Evolutionary conservation across 2,113 vertebrate genomes (phyloP), one percentile per base, ranked within the genome.

Genomic region (Argyrosomus japonicus): DNA sequence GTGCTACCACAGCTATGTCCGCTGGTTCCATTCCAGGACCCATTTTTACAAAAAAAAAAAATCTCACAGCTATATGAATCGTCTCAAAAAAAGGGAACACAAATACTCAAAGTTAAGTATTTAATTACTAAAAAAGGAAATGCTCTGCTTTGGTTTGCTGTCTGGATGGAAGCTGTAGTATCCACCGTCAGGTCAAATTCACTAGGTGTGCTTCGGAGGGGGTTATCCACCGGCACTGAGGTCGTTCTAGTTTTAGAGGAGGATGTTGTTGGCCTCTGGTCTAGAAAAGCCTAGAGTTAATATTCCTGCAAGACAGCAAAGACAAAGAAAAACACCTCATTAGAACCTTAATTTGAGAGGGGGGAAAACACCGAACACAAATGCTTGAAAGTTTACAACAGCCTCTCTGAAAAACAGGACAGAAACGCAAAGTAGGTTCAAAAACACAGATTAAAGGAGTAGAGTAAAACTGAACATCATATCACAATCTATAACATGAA

Each of bases 271-370:
- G 96, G 94, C 93, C 95, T 96, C 89, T 91, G 88, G 95, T 97
- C 95, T 96, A 96, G 94, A 95, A 96, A 96, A 95, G 94, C 94
- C 96, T 97, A 97, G 93, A 96, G 95, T 96, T 91, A 96, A 92
- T 92, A 96, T 96, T 97, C 97, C 98, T 99, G 97, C 95, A 99
- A 99, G 96, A 97, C 96, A 98, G 96, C 96, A 98, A 97, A 97
- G 94, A 98, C 95, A 97, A 96, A 94, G 95, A 96, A 93, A 95
- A 89, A 91, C 84, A 91, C 58, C 77, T 91, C 69, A 93, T 94
- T 94, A 95, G 90, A 86, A 60, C 64, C 43, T 72, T 84, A 4
- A 65, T 84, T 78, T 60, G 19, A 79, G 3, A 56, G 12, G 45
- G 12, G 45, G 40, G 13, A 74, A 63, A 65, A 77, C 60, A 74